Evolutionary conservation across 2,113 vertebrate genomes (phyloP).

Genomic region (Xyrauchen texanus): DNA sequence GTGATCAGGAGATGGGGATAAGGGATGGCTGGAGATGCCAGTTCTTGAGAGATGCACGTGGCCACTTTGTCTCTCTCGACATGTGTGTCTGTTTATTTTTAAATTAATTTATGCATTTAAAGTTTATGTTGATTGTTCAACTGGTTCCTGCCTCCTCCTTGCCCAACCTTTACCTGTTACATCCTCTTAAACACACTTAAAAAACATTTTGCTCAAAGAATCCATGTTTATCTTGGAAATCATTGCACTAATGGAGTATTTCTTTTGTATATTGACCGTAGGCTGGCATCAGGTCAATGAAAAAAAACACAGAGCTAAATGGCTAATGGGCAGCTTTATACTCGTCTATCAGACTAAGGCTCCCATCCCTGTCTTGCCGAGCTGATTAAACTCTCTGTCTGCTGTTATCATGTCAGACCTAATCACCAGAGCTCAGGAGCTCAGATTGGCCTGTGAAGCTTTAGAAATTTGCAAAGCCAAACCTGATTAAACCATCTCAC

Average conservation of each 20-base stretch:
- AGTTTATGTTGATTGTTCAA: too few species aligned
- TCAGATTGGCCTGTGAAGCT: constrained; percentile 26
- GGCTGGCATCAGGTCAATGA: neutral
- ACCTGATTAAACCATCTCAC: constrained; percentile 19
- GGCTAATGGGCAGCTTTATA: constrained; percentile 2
- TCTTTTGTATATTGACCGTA: neutral
- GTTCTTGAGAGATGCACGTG: too few species aligned
- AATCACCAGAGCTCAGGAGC: constrained; percentile 40
- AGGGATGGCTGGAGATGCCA: too few species aligned
- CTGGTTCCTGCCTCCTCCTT: too few species aligned
- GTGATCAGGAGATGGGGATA: too few species aligned
- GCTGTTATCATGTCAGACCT: constrained; percentile 37
- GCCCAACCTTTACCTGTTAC: neutral
- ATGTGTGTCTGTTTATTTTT: too few species aligned
- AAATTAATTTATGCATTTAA: too few species aligned
- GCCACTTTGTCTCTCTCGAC: too few species aligned
- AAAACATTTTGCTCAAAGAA: neutral
- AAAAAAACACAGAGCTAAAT: constrained; percentile 20
- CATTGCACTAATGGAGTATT: neutral
- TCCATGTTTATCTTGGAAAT: constrained; percentile 13
- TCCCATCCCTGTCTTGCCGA: neutral
- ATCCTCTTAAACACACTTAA: neutral
- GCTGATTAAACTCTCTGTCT: constrained; percentile 46
- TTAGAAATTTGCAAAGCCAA: constrained; percentile 29
- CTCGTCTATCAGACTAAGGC: constrained; percentile 13